Evolutionary conservation across 2,113 vertebrate species (phyloP).

Genomic region (Nettapus auritus): DNA sequence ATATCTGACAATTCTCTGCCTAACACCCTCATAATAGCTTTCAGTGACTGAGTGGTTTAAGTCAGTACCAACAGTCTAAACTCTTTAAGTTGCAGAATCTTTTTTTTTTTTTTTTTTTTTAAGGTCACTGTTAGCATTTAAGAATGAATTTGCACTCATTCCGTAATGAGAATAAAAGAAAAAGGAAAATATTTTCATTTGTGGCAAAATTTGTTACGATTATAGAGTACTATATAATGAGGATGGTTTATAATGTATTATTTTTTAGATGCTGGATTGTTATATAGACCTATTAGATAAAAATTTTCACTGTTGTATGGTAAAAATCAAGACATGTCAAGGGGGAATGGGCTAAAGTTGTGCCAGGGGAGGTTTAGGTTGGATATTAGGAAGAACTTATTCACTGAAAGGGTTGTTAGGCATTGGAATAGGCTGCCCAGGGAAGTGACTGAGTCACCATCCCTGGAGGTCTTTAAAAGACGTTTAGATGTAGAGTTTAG

Average conservation of each 20-base stretch:
- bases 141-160: not conserved
- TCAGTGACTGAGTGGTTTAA: not conserved
- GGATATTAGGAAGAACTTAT: too few relatives aligned
- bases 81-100: not conserved
- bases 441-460: too few relatives aligned
- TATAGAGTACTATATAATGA: not conserved
- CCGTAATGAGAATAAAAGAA: not conserved
- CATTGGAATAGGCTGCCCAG: too few relatives aligned
- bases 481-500: too few relatives aligned
- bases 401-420: too few relatives aligned
- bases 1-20: constrained; percentile 1
- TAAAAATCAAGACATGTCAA: not conserved
- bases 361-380: too few relatives aligned
- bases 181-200: not conserved
- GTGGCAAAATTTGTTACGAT: not conserved
- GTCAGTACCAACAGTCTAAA: not conserved
- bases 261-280: not conserved
- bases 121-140: not conserved
- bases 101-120: not conserved
- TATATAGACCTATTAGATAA: not conserved
- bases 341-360: too few relatives aligned
- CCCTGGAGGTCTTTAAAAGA: too few relatives aligned
- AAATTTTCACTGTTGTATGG: not conserved
- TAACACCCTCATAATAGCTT: not conserved
- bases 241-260: not conserved